Base-by-base conservation (phyloP, 2,888 invertebrate genomes). In the Dicyrtoma fusca region DNA sequence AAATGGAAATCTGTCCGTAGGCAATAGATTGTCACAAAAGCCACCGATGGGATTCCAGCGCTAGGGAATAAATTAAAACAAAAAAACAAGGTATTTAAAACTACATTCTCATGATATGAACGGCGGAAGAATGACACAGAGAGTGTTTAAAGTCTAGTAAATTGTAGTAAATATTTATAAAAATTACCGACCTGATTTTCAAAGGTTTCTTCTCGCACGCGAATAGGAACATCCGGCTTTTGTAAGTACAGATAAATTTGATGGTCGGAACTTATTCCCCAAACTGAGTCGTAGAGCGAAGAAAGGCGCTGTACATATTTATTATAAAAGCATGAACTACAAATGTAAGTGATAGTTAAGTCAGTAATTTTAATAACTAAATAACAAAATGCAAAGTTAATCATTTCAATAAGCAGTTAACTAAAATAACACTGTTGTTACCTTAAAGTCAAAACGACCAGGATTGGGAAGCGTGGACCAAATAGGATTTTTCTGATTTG, bases 181-280 rank as follows among this genome's bases (percentile, higher is more conserved):
- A n/a, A 8, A 42, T 11, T 55, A 45, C 57, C 78, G 83, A 89
- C 90, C 85, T 96, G 94, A 84, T 96, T 96, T 85, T 96, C 95
- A 83, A 91, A 96, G 0, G 94, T 89, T 83, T 94, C 93, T 84
- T 95, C 95, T 83, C 91, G 90, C 0, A 94, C 91, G 76, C 94
- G 86, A 77, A 96, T 95, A 0, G 95, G 95, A 81, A 95, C 90
- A 84, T 95, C 95, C 73, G 93, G 85, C 0, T 92, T 91, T 82
- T 94, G 92, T 6, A 96, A 94, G 82, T 93, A 94, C 1, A 95
- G 90, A 83, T 96, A 95, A 68, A 95, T 90, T 85, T 95, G 95
- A 75, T 95, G 89, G 83, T 96, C 95, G 11, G 94, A 92, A 47
- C 95, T 95, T 71, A 96, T 90, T 1, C 95, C 95, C 95, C 95